Evolutionary conservation across 2,113 vertebrate species (phyloP).

Genomic region (Forbesichthys agassizii): DNA sequence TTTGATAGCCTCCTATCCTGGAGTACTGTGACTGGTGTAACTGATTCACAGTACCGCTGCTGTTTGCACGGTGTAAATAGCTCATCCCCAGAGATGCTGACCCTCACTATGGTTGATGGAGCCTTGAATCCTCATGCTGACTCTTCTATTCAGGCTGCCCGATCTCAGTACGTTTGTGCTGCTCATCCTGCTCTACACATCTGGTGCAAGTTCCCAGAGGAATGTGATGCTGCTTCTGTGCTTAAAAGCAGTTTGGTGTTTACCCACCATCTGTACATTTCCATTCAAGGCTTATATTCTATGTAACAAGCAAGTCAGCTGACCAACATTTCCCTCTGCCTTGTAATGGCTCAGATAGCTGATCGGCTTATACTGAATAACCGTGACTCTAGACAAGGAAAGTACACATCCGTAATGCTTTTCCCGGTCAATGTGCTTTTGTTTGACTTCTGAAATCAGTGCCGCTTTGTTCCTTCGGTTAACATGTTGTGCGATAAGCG

Average conservation of each 20-base stretch:
- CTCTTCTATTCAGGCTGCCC: slow-evolving; percentile 4
- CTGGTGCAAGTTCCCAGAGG: slow-evolving; percentile 20
- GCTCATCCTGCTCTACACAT: slow-evolving; percentile 24
- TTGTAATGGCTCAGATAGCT: slow-evolving; percentile 10
- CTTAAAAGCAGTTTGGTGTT: slow-evolving; percentile 15
- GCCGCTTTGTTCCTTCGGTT: slow-evolving; percentile 12
- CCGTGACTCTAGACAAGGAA: slow-evolving; percentile 27
- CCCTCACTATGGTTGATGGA: slow-evolving; percentile 16
- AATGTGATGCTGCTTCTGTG: slow-evolving; percentile 25
- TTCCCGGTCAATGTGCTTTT: slow-evolving; percentile 15
- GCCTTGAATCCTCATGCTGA: slow-evolving; percentile 20
- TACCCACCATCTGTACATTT: slow-evolving; percentile 44
- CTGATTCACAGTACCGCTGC: slow-evolving; percentile 48
- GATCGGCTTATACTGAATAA: slow-evolving; percentile 17
- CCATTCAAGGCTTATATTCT: slow-evolving; percentile 25
- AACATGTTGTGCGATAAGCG: slow-evolving; percentile 28
- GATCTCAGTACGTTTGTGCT: slow-evolving; percentile 21
- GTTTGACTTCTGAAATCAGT: slow-evolving; percentile 29
- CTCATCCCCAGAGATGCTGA: slow-evolving; percentile 25
- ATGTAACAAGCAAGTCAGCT: slow-evolving; percentile 7
- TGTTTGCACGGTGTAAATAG: slow-evolving; percentile 27
- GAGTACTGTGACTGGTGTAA: slow-evolving; percentile 35
- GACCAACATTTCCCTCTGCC: slow-evolving; percentile 6
- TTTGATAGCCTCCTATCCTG: slow-evolving; percentile 26
- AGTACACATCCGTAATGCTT: slow-evolving; percentile 8